Conservation (phyloP, 2,113 vertebrate species). For the Gymnogyps californianus region DNA sequence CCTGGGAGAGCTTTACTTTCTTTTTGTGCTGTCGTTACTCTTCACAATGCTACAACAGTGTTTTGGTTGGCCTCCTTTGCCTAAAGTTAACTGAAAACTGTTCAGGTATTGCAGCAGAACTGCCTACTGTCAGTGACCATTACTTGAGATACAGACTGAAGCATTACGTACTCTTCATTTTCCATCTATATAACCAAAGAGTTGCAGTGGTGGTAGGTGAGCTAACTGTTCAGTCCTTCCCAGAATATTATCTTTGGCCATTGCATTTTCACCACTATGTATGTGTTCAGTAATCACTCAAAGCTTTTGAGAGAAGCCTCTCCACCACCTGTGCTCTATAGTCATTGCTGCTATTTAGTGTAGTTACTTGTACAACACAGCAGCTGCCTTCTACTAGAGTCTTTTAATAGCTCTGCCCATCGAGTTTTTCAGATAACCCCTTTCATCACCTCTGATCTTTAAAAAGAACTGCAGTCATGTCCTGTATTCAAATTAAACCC, state of each 20-base stretch:
- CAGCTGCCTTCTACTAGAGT: neutral
- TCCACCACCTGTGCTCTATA: neutral
- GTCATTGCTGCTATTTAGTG: neutral
- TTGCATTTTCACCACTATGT: neutral
- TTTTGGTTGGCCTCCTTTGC: neutral
- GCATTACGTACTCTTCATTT: neutral
- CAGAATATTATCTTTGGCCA: neutral
- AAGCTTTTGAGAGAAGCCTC: neutral
- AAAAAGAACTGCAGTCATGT: neutral
- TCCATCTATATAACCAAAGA: neutral
- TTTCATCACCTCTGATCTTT: neutral
- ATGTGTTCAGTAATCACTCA: neutral
- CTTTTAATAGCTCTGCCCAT: neutral
- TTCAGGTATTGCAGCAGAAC: neutral
- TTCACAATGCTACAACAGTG: neutral
- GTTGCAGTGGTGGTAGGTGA: neutral
- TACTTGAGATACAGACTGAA: neutral
- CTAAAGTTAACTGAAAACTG: neutral
- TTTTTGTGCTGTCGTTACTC: neutral
- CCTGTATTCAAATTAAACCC: neutral
- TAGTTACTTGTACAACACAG: neutral
- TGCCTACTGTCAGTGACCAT: neutral
- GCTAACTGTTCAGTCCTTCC: neutral
- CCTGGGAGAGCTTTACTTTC: neutral
- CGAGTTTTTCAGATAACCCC: neutral